Percentiles rank a stretch among this genome's conserved stretches.
phyloP scores from a whole-genome alignment of 2,888 invertebrate genomes.

The Monopis laevigella region DNA sequence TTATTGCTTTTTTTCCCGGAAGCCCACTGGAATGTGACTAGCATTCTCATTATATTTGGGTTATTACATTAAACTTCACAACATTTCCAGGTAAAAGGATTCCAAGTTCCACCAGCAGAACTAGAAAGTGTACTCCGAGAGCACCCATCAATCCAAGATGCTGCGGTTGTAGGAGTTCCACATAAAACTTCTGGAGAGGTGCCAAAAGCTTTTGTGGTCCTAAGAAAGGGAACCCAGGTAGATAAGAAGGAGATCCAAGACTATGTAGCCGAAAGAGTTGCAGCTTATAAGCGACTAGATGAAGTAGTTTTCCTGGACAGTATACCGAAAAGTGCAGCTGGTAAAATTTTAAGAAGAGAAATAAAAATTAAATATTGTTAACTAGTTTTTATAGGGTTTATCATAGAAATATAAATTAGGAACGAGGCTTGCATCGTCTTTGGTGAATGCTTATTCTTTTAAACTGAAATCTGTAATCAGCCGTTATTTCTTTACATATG shows the following conservation, averaged over 20 bases:
- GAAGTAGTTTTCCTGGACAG: conserved; percentile 36
- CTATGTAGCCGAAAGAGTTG: conserved; percentile 17
- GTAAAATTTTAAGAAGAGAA: conserved; percentile 73
- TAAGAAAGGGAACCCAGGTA: conserved; percentile 20
- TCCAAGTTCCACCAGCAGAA: conserved; percentile 83
- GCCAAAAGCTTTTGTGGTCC: conserved; percentile 21
- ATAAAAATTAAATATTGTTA: conserved; percentile 30
- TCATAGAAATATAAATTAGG: no score
- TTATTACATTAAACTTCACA: no score
- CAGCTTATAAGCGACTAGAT: conserved; percentile 21
- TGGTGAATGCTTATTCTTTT: no score
- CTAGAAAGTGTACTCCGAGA: conserved; percentile 73
- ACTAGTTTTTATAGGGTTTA: neutral
- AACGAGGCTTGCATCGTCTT: no score
- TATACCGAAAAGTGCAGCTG: conserved; percentile 67
- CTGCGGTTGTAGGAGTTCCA: conserved; percentile 78
- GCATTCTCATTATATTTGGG: no score
- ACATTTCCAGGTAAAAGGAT: conserved; percentile 66
- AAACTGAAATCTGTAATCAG: no score
- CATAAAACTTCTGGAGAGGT: conserved; percentile 70
- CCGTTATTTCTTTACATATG: no score
- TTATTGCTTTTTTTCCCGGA: no score
- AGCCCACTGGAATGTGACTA: no score
- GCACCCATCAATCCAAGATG: conserved; percentile 75
- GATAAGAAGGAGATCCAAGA: conserved; percentile 12